Conservation (phyloP, 2,888 invertebrate species). For the Nephrocerus scutellatus region DNA sequence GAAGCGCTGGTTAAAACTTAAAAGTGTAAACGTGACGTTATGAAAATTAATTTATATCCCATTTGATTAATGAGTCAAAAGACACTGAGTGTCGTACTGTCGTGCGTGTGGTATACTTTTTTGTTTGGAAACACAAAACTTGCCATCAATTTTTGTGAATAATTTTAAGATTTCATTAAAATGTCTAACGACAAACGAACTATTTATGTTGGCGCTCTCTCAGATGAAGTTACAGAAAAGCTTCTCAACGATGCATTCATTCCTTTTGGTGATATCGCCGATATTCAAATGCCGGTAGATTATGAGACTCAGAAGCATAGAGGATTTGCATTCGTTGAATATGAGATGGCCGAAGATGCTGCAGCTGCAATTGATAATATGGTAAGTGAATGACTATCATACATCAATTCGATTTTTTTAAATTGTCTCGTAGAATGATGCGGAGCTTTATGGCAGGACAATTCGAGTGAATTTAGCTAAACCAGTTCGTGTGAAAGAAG, state of each 20-base stretch:
- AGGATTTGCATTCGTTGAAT: constrained; percentile 99
- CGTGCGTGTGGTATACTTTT: no score
- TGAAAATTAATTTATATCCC: no score
- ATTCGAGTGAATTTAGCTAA: constrained; percentile 95
- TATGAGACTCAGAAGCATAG: constrained; percentile 95
- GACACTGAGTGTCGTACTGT: no score
- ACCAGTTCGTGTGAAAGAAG: constrained; percentile 93
- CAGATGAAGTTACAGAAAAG: constrained; percentile 95
- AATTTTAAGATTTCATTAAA: constrained; percentile 30
- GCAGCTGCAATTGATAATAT: constrained; percentile 98
- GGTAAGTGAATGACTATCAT: constrained; percentile 52
- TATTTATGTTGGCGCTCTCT: constrained; percentile 78
- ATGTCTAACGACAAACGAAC: constrained; percentile 69
- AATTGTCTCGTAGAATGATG: constrained; percentile 85
- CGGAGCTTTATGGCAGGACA: constrained; percentile 93
- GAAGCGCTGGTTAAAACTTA: no score
- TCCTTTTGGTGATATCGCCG: constrained; percentile 97
- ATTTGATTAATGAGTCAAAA: no score
- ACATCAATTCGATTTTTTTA: constrained; percentile 5
- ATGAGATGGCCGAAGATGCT: constrained; percentile 96
- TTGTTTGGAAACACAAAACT: no score
- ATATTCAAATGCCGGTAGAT: constrained; percentile 93
- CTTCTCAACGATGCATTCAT: constrained; percentile 93
- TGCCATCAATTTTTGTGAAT: no score
- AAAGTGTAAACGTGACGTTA: no score